These are phyloP conservation scores for Eupithecia dodoneata DNA, from an alignment of 2,888 invertebrate species.

Conservation along the genomic window DNA sequence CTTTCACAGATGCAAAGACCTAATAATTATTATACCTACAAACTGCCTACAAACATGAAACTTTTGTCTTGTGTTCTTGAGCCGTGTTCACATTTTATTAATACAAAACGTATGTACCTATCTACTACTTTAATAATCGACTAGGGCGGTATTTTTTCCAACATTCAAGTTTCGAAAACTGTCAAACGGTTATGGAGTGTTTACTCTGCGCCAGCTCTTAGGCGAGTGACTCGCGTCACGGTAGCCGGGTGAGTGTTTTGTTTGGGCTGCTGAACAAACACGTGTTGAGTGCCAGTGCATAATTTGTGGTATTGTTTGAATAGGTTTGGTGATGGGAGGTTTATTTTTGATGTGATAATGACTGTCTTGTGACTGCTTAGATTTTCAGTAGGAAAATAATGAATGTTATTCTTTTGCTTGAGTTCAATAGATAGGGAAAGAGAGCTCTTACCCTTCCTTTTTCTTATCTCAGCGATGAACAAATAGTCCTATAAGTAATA, in stretches of 20 bases:
- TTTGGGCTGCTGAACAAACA: constrained; percentile 73
- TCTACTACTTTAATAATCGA: constrained; percentile 3
- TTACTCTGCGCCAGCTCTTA: constrained; percentile 63
- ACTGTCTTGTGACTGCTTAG: constrained; percentile 1
- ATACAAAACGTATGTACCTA: no score
- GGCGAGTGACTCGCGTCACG: constrained; percentile 65
- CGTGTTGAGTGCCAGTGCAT: constrained; percentile 56
- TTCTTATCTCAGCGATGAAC: neutral
- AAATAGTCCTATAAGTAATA: no score
- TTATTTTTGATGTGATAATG: constrained; percentile 15
- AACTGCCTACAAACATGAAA: no score
- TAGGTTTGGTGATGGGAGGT: constrained; percentile 48
- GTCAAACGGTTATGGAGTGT: constrained; percentile 61
- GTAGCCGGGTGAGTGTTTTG: constrained; percentile 71
- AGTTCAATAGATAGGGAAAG: neutral
- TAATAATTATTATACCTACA: no score
- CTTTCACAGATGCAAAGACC: no score
- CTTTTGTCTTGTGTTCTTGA: no score
- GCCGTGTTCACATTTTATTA: no score
- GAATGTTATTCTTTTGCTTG: neutral
- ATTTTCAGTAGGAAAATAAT: neutral
- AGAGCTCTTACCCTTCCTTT: neutral
- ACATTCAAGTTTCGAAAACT: constrained; percentile 41
- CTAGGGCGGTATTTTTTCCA: constrained; percentile 34
- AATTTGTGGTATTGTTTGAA: constrained; percentile 62